Conservation (phyloP, 2,797 vertebrate genomes). For the Melanotaenia trifasciata region DNA sequence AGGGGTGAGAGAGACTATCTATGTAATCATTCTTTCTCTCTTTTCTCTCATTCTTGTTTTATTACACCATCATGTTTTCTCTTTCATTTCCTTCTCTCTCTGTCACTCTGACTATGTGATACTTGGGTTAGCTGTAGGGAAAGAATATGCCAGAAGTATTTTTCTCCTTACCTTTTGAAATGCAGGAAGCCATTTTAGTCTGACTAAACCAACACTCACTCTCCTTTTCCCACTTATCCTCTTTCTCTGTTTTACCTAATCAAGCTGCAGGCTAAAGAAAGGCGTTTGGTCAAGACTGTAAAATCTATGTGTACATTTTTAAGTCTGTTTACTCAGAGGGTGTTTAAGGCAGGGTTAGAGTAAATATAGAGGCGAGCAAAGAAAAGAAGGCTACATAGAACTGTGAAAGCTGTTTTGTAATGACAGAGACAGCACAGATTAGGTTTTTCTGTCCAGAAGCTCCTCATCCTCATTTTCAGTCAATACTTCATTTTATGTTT, state of each 20-base stretch:
- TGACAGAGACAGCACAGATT: conserved; percentile 21
- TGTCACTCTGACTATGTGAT: conserved; percentile 14
- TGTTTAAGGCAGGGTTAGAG: conserved; percentile 52
- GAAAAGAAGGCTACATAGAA: conserved; percentile 34
- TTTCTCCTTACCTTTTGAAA: no score
- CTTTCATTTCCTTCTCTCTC: conserved; percentile 55
- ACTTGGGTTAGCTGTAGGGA: conserved; percentile 15
- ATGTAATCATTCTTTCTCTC: conserved; percentile 60
- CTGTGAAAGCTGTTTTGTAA: conserved; percentile 41
- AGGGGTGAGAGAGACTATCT: conserved; percentile 43
- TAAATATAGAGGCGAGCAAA: conserved; percentile 31
- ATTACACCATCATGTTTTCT: conserved; percentile 53
- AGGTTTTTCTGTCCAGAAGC: conserved; percentile 37
- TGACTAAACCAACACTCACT: no score
- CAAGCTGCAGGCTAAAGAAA: neutral
- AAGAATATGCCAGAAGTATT: conserved; percentile 6
- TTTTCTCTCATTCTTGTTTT: conserved; percentile 43
- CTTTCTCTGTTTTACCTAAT: neutral
- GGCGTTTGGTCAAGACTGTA: conserved; percentile 3
- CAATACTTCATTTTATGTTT: no score
- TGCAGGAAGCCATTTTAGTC: no score
- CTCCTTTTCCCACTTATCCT: neutral
- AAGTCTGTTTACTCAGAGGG: conserved; percentile 61
- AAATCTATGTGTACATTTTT: conserved; percentile 34
- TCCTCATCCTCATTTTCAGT: conserved; percentile 34